These are phyloP conservation scores for Nixonia krombeini DNA, from an alignment of 1,140 invertebrate genomes.

Conservation along the genomic window DNA sequence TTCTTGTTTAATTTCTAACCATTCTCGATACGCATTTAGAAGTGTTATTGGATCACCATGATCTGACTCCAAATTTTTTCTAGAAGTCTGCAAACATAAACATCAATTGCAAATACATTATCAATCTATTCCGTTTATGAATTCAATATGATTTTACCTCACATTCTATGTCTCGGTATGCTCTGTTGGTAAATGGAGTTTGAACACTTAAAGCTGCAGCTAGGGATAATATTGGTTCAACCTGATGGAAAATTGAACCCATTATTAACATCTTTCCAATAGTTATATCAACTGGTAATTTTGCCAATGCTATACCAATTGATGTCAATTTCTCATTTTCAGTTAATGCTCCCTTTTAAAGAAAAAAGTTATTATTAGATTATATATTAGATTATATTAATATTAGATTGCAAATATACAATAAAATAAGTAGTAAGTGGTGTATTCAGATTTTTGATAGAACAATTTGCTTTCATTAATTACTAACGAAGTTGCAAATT, in stretches of 20 bases:
- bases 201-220: slow-evolving; percentile 95
- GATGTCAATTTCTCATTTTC: slow-evolving; percentile 90
- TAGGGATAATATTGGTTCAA: slow-evolving; percentile 93
- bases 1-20: slow-evolving; percentile 84
- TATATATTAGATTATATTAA: too few species aligned
- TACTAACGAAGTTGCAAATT: neutral
- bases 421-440: too few species aligned
- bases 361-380: slow-evolving; percentile 17
- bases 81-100: slow-evolving; percentile 74
- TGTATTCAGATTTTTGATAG: too few species aligned
- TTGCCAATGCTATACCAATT: slow-evolving; percentile 89
- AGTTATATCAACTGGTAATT: slow-evolving; percentile 93
- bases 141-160: slow-evolving; percentile 71
- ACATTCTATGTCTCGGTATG: slow-evolving; percentile 88
- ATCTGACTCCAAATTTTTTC: slow-evolving; percentile 89
- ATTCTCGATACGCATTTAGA: slow-evolving; percentile 90
- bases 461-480: neutral
- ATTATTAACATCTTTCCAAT: slow-evolving; percentile 97
- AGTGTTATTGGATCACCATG: slow-evolving; percentile 97
- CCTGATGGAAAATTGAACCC: slow-evolving; percentile 89
- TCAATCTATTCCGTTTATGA: neutral
- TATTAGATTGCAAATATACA: too few species aligned
- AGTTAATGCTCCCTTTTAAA: slow-evolving; percentile 82
- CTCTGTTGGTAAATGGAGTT: slow-evolving; percentile 91
- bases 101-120: too few species aligned